Evolutionary conservation across 2,113 vertebrate species (phyloP), one percentile per base, ranked within the genome.

Genomic region (Cercocebus atys): DNA sequence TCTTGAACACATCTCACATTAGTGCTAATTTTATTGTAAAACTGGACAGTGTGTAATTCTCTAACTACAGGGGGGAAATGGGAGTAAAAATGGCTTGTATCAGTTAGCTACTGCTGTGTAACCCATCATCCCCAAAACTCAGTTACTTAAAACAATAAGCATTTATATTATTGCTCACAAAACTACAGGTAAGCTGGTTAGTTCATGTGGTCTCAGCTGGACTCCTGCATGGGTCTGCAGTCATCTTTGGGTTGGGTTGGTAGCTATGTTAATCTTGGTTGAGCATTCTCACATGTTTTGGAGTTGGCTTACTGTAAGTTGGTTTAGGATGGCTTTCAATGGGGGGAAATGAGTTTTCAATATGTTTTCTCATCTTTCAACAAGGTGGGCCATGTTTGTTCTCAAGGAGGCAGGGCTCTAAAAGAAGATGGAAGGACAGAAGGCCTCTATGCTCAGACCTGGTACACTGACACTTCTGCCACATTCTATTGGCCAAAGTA

Each of bases 1-100:
- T 81, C 84, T 93, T 95, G 18, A 78, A 94, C 95, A 93, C 75
- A 80, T 7, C 14, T 96, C 68, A 86, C 5, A 40, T 92, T 61
- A 87, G 52, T 87, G 25, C 14, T 79, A 72, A 89, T 68, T 88
- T 96, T 82, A 68, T 35, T 64, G 43, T 70, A 83, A 66, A 96
- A 73, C 45, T 79, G 10, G 50, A 73, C 0, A 61, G 8, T 92
- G 17, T 83, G 20, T 43, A 72, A 92, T 83, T 96, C 23, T 96
- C 68, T n/a, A 55, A 55, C 18, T 20, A 90, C 7, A 57, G 61
- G 38, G 18, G 20, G 27, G 61, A 84, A 94, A 9, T 23, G 16
- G 82, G 32, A 43, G 17, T 57, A 68, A 94, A 93, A 93, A 87
- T 84, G 45, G 25, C 20, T 85, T 72, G 52, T 64, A 14, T 64